Evolutionary conservation across 2,888 invertebrate genomes (phyloP), one percentile per base, ranked within the genome.

Genomic region (Apotomis betuletana): DNA sequence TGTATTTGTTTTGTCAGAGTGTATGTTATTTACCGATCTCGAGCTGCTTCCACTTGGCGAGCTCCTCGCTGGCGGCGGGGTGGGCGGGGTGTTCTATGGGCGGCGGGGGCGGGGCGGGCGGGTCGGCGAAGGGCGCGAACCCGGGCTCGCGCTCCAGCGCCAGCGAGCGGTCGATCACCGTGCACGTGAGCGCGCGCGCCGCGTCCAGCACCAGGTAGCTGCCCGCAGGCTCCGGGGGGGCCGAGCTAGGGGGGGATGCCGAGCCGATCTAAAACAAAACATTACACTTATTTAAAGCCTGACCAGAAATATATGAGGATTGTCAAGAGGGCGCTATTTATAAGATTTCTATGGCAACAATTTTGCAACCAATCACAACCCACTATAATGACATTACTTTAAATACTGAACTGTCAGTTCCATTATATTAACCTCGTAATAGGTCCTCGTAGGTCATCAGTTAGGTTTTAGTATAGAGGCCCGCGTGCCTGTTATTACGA

Each of bases 121-220:
- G 57, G 75, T 86, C 88, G 41, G 67, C 70, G 81, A 87, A 88
- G 77, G 80, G 75, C 27, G 74, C 9, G 86, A 86, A 90, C 75
- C 79, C 81, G 58, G 79, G 71, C 76, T 87, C 87, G 3, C 15
- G 27, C 60, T 77, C 76, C 62, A 89, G 82, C 36, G 81, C 77
- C 69, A 90, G 83, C 59, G 83, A 69, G 73, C 83, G 80, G 79
- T 82, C 88, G 46, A 90, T 75, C 65, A 90, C 91, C 10, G 89
- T 81, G 79, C 88, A 88, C 61, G 92, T 91, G 55, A 90, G 78
- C 61, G 78, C 80, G 9, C 90, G 84, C 75, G 76, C 74, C 57
- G 83, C 74, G 83, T 91, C 91, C 77, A 92, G 73, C 51, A 92
- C 81, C 76, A 92, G 83, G 81, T 81, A 89, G 79, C 88, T 85